Base-by-base conservation (phyloP, 2,888 invertebrate species). In the Ecliptopera silaceata region DNA sequence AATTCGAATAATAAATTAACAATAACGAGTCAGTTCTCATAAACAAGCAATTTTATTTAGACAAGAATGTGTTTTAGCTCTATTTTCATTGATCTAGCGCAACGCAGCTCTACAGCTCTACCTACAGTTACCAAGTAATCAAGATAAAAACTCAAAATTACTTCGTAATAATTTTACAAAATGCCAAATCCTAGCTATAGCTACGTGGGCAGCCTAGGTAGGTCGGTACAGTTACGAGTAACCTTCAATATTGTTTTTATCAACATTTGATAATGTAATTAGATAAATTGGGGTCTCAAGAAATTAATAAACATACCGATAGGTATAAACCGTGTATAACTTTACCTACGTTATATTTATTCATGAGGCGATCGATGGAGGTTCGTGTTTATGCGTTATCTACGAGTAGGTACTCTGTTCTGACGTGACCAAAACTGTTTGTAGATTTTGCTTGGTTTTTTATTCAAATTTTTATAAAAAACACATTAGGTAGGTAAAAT, bases 391-490 rank as follows among this genome's bases (percentile, higher is more conserved):
- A 82, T 82, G 75, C 74, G 69, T 77, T 22, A 22, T 22, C 4
- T 2, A 26, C 26, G 8, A 26, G 26, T 6, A 74, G 69, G 77
- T 76, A 67, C 2, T 38, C 69, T 74, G 70, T 73, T 82, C 78
- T 80, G 82, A 84, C 82, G 78, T 66, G 75, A 77, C 75, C 79
- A 80, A 84, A 80, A 77, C 65, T 75, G 72, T 76, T 80, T 77
- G 71, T 73, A 75, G 75, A 78, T 82, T 83, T 80, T 79, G 80
- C 71, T 80, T 79, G 59, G 75, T 85, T 85, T 84, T 83, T 84
- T 79, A 82, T 81, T 82, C 71, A 84, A 82, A 90, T 88, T 88
- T 88, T 87, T 84, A 90, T 89, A 89, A 87, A 88, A 88, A 86
- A 84, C 79, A 77, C 87, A 88, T 90, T 86, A 88, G 77, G 82